Base-by-base conservation (phyloP, 2,797 vertebrate species). In the Characodon lateralis region DNA sequence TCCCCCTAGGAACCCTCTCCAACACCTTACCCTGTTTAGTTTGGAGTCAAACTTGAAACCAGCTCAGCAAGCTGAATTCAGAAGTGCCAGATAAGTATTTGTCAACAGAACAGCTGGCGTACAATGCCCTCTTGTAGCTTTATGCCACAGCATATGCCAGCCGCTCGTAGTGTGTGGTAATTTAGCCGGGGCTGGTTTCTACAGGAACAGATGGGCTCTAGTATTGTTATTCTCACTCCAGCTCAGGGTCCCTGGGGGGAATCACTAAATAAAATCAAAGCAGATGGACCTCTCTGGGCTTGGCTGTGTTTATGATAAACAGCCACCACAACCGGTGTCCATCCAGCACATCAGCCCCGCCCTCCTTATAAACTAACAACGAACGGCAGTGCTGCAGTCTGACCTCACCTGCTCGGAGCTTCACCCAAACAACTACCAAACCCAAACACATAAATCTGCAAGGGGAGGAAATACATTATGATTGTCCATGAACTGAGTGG, bases 141-240 rank as follows among this genome's bases (percentile, higher is more conserved):
- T 97, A 98, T 97, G 96, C 96, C 95, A 96, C 95, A 97, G 95
- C 97, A 98, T 98, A 98, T 98, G 97, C 96, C 97, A 97, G 95
- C 95, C 95, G 95, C 96, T 97, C 96, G 93, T 96, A 96, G 96
- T 94, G 95, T 94, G 96, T 95, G 97, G 97, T 98, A 98, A 98
- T 97, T 98, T 97, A 97, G 96, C 96, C 93, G 93, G 91, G 94
- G 95, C 94, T 96, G 95, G 95, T 95, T 80, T 95, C 95, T 96
- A 95, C 94, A 91, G 93, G 95, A 97, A 96, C 97, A 98, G 97
- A 98, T 98, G 97, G 97, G 96, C 95, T 95, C 90, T 94, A 96
- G 96, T 96, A 97, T 97, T 98, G 96, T 97, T 97, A 98, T 98
- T 97, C 96, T 96, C 96, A 92, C 96, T 96, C 96, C 93, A 95